Base-by-base conservation (phyloP, 1,140 invertebrate genomes). In the Galendromus occidentalis region DNA sequence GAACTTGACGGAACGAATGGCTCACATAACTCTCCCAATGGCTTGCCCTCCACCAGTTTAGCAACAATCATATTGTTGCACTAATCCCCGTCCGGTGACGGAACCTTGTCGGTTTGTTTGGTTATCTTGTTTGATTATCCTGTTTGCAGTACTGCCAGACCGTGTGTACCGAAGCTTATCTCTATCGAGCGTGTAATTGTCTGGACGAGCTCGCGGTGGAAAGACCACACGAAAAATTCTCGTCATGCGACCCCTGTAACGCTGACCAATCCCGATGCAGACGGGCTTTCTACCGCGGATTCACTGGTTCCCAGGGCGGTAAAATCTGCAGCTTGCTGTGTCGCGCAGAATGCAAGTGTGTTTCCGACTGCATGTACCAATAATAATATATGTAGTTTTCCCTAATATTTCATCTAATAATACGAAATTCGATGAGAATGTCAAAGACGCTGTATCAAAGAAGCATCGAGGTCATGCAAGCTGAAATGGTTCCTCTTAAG, bases 171-270 rank as follows among this genome's bases (percentile, higher is more conserved):
- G 66, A 68, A 20, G 39, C 65, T 2, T 7, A 64, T 6, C 20
- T 69, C 17, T 65, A 68, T 30, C 12, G 47, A 2, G 39, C 39
- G 14, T 69, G 69, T 22, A 25, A 41, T 4, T 69, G 69, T 39
- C 20, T 67, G 1, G 69, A 69, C 20, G 69, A 69, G 25, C 45
- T 66, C 12, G 44, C 39, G 14, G 41, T 63, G n/a, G 67, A 65
- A 42, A 68, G 33, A 25, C 12, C 22, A 25, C n/a, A 59, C 22
- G 51, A 59, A 14, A 25, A 33, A 14, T 59, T 59, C 22, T 17
- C 14, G 1, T 69, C 66, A 12, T 69, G 69, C 42, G 68, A 67
- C 29, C 67, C 69, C 20, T 69, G 69, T 39, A 69, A 68, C 25
- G 64, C 42, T 17, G 64, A 29, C 5, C 65, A 68, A 65, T 66